Percentiles rank a stretch among this genome's conserved stretches.
Evolutionary conservation across 2,113 vertebrate species (phyloP).

Genomic region (Silurus meridionalis): DNA sequence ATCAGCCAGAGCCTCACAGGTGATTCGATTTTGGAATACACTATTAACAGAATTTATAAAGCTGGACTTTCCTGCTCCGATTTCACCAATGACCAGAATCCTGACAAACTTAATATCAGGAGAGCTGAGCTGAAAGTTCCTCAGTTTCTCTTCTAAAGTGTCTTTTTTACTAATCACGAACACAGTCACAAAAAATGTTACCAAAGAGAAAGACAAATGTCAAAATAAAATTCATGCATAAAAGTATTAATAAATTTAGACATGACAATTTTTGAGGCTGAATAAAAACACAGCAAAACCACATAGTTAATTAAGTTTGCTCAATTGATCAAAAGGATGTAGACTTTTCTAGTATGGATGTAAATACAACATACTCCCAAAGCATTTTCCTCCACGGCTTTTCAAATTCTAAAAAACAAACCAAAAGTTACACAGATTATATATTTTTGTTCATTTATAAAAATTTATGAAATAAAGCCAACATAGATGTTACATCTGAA

Average conservation of each 20-base stretch:
- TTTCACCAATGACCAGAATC: conserved; percentile 26
- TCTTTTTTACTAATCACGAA: neutral
- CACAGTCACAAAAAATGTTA: neutral
- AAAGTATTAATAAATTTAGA: neutral
- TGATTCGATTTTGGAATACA: conserved; percentile 23
- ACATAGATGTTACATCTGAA: neutral
- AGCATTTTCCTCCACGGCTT: conserved; percentile 2
- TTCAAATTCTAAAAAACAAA: neutral
- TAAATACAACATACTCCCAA: conserved; percentile 6
- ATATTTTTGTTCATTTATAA: neutral
- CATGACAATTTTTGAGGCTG: neutral
- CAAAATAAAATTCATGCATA: neutral
- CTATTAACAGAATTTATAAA: conserved; percentile 38
- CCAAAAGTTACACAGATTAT: no score
- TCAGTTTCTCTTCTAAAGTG: neutral
- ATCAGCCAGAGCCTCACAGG: neutral
- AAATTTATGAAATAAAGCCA: neutral
- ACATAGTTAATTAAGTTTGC: no score
- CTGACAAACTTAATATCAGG: neutral
- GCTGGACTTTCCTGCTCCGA: conserved; percentile 40
- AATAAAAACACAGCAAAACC: neutral
- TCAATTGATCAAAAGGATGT: no score
- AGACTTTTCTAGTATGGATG: neutral
- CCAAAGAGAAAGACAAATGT: neutral
- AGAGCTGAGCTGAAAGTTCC: neutral